These are phyloP conservation scores for Lycocorax pyrrhopterus DNA, from an alignment of 2,113 vertebrate species.

Conservation along the genomic window DNA sequence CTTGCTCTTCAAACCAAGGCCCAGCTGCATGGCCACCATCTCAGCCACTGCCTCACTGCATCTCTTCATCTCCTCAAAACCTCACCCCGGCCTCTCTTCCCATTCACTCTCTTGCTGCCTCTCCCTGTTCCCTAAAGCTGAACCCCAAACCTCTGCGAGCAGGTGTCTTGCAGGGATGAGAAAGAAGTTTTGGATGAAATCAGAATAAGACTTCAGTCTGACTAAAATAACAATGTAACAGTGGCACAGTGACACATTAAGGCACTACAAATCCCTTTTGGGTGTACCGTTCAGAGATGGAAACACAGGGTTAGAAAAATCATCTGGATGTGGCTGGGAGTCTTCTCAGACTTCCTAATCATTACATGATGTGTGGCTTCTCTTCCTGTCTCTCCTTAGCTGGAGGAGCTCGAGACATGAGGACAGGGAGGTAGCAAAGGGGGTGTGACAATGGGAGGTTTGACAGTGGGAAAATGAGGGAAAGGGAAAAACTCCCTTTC, in stretches of 20 bases:
- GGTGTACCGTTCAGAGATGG: not conserved
- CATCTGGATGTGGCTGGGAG: not conserved
- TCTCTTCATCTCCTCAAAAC: not conserved
- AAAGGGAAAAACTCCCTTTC: not conserved
- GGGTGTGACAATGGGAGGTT: rapidly evolving
- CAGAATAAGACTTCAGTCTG: not conserved
- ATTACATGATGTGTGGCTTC: not conserved
- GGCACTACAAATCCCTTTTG: not conserved
- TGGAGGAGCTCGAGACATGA: not conserved
- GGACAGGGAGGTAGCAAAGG: not conserved
- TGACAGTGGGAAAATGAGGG: not conserved
- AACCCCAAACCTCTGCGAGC: not conserved
- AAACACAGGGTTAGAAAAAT: not conserved
- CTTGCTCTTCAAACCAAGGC: not conserved
- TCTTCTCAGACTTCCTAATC: not conserved
- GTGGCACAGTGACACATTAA: rapidly evolving
- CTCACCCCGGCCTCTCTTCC: not conserved
- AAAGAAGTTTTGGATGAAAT: not conserved
- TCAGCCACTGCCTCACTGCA: not conserved
- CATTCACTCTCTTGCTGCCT: not conserved
- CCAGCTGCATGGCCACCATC: not conserved
- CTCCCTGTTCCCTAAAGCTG: not conserved
- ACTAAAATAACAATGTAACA: not conserved
- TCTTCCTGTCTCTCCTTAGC: not conserved
- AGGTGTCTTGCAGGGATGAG: not conserved